A percentile compares a stretch with the other conserved stretches of the same genome.
Evolutionary conservation across 1,140 invertebrate species (phyloP).

Genomic region (Drosophila arizonae): DNA sequence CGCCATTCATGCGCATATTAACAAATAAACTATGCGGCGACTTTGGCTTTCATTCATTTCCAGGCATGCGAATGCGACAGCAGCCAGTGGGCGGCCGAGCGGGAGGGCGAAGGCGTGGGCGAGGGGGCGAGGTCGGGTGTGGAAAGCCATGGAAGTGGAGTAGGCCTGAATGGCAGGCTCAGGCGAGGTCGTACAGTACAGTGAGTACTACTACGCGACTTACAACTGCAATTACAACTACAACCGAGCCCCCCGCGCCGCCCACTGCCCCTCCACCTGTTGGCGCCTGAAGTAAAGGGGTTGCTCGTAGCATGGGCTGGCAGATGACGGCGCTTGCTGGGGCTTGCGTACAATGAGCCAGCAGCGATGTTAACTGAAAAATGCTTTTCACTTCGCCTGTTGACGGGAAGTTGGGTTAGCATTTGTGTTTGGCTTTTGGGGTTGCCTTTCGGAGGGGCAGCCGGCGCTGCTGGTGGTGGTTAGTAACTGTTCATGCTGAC

Average conservation of each 20-base stretch:
- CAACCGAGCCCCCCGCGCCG: conserved; percentile 20
- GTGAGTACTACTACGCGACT: conserved; percentile 63
- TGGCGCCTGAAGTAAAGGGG: background rate
- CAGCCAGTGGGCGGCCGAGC: background rate
- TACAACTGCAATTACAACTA: conserved; percentile 71
- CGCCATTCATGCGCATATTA: conserved; percentile 37
- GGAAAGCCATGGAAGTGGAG: background rate
- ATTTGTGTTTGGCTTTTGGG: conserved; percentile 10
- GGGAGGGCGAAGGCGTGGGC: background rate
- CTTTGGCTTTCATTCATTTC: conserved; percentile 57
- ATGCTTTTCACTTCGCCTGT: conserved; percentile 66
- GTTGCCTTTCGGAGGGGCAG: background rate
- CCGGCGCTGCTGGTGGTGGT: conserved; percentile 16
- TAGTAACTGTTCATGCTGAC: conserved; percentile 16
- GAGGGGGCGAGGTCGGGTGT: background rate
- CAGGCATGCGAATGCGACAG: conserved; percentile 46
- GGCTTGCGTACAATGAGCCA: conserved; percentile 65
- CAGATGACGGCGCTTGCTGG: background rate
- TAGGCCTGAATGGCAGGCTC: conserved; percentile 15
- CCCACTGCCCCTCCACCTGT: background rate
- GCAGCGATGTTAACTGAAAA: conserved; percentile 76
- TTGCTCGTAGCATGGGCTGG: background rate
- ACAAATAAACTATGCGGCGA: conserved; percentile 46
- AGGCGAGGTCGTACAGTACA: background rate
- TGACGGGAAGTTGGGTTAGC: conserved; percentile 35